phyloP scores from a whole-genome alignment of 64 coral and sea anemone species.

The Stylophora pistillata region DNA sequence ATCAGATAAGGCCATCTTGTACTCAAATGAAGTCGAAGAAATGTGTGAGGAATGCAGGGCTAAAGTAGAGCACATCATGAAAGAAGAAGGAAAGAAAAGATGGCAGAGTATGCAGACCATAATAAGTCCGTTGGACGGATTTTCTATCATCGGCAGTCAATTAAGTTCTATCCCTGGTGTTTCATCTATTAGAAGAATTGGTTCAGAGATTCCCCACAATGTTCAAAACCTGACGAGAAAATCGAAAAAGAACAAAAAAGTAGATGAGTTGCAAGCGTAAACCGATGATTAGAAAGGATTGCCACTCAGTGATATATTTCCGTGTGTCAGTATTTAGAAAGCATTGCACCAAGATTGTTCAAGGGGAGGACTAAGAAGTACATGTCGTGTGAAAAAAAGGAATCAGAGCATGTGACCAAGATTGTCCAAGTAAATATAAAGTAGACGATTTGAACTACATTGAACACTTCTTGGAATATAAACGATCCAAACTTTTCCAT shows the following conservation, averaged over 20 bases:
- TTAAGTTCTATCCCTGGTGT: conserved; percentile 33
- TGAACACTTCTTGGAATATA: too few species aligned
- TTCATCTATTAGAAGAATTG: conserved; percentile 22
- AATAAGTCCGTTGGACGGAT: conserved; percentile 18
- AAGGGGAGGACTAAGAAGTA: too few species aligned
- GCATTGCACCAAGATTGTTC: too few species aligned
- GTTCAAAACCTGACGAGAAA: conserved; percentile 17
- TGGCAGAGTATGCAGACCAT: conserved; percentile 18
- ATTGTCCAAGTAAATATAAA: too few species aligned
- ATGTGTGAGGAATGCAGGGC: conserved; percentile 53
- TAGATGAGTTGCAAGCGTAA: not conserved
- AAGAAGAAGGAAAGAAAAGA: conserved; percentile 51
- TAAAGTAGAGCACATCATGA: conserved; percentile 45
- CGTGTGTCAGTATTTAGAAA: too few species aligned
- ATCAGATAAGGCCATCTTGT: conserved; percentile 36
- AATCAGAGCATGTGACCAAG: too few species aligned
- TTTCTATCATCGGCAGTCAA: conserved; percentile 32
- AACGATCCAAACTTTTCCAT: too few species aligned
- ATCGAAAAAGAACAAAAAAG: not conserved
- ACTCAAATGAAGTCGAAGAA: conserved; percentile 46
- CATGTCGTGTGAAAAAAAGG: too few species aligned
- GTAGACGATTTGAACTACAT: too few species aligned
- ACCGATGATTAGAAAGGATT: too few species aligned
- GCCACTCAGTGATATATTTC: too few species aligned
- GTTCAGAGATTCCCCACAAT: conserved; percentile 22